Evolutionary conservation across 2,113 vertebrate genomes (phyloP).

Genomic region (Trichechus manatus): DNA sequence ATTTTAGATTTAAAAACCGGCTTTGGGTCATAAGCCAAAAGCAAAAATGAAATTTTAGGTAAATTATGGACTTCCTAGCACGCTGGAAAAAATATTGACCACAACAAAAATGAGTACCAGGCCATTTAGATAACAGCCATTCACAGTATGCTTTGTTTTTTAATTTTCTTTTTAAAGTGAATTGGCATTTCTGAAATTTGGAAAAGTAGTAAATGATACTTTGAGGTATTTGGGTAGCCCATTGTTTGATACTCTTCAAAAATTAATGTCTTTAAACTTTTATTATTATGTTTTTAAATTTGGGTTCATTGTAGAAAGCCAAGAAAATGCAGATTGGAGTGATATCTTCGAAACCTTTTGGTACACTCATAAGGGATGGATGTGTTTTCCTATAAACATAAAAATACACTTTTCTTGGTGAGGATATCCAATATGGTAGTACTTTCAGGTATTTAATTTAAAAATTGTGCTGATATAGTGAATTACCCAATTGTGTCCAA

Average conservation of each 20-base stretch:
- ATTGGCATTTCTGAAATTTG: constrained; percentile 21
- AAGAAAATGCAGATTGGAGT: neutral
- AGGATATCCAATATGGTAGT: neutral
- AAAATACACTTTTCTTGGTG: neutral
- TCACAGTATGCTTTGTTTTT: neutral
- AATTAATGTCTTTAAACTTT: constrained; percentile 17
- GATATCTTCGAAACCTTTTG: neutral
- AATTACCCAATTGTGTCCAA: neutral
- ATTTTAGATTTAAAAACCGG: neutral
- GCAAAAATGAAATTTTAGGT: constrained; percentile 36
- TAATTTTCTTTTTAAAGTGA: neutral
- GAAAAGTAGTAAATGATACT: neutral
- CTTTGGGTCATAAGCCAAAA: constrained; percentile 37
- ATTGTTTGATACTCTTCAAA: neutral
- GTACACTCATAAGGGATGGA: neutral
- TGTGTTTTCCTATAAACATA: neutral
- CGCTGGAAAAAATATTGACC: neutral
- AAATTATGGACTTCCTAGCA: neutral
- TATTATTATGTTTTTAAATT: constrained; percentile 30
- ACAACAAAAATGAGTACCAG: neutral
- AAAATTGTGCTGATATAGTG: neutral
- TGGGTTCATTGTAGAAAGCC: constrained; percentile 27
- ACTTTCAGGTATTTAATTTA: constrained; percentile 45
- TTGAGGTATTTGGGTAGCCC: neutral
- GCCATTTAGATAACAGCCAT: neutral